Evolutionary conservation across 2,888 invertebrate genomes (phyloP).

Genomic region (Andrena minutula): DNA sequence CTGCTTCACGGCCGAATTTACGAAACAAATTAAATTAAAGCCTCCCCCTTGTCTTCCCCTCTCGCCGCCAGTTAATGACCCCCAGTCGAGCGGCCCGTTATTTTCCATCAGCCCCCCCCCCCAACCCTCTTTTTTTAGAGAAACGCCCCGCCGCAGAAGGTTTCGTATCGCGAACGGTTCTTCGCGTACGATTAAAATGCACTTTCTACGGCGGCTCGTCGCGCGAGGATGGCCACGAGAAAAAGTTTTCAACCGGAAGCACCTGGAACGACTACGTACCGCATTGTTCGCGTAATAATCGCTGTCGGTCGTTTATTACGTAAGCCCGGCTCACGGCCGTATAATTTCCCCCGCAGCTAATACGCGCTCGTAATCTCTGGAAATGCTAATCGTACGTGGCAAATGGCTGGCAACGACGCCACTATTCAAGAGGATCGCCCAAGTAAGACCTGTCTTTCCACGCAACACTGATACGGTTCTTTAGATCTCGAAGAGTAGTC

Average conservation of each 20-base stretch:
- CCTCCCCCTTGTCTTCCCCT: not conserved
- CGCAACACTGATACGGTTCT: not conserved
- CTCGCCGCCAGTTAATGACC: conserved; percentile 14
- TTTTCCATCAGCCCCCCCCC: conserved; percentile 16
- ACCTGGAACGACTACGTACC: conserved; percentile 54
- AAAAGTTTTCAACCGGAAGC: conserved; percentile 74
- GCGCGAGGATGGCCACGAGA: conserved; percentile 78
- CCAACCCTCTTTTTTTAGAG: not conserved
- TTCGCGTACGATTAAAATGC: conserved; percentile 69
- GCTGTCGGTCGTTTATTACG: conserved; percentile 49
- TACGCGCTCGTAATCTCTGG: conserved; percentile 10
- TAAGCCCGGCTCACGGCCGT: conserved; percentile 34
- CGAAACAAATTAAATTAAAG: conserved; percentile 39
- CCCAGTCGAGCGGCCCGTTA: conserved; percentile 17
- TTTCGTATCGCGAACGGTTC: conserved; percentile 35
- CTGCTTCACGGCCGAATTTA: conserved; percentile 6
- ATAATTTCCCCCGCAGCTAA: conserved; percentile 30
- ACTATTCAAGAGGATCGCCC: not conserved
- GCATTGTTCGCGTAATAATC: conserved; percentile 67
- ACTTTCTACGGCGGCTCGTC: conserved; percentile 77
- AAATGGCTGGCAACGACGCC: not conserved
- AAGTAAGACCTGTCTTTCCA: not conserved
- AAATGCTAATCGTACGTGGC: conserved; percentile 9
- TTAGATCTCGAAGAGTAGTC: not conserved
- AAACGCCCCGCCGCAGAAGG: not conserved